phyloP scores from a whole-genome alignment of 2,113 vertebrate genomes.

The Upupa epops region DNA sequence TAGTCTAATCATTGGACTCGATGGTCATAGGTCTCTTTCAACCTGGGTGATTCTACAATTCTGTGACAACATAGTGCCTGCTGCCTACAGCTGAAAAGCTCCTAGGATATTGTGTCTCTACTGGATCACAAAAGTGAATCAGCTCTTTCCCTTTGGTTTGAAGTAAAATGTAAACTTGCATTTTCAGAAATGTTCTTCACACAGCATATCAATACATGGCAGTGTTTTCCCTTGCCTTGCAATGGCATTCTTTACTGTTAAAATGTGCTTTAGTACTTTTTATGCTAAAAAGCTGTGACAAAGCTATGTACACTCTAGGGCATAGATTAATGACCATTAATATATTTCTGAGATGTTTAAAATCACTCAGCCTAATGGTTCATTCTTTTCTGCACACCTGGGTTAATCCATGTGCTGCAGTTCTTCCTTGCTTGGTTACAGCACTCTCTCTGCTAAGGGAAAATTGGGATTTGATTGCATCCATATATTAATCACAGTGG shows the following conservation, averaged over 20 bases:
- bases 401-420: conserved; percentile 19
- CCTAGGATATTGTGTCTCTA: background rate
- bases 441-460: background rate
- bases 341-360: conserved; percentile 18
- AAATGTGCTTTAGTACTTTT: background rate
- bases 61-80: background rate
- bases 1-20: too few species aligned
- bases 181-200: background rate
- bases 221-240: background rate
- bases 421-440: conserved; percentile 11
- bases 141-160: background rate
- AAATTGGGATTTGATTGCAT: conserved; percentile 26
- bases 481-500: conserved; percentile 39
- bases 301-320: background rate
- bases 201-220: background rate
- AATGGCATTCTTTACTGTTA: conserved; percentile 13
- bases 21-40: too few species aligned
- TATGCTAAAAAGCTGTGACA: background rate
- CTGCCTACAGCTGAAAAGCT: background rate
- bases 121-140: background rate
- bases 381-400: conserved; percentile 39
- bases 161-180: background rate
- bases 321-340: conserved; percentile 19
- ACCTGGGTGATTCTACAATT: too few species aligned
- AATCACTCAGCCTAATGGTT: conserved; percentile 38